Percentiles rank a stretch among this genome's conserved stretches.
Conservation (phyloP, 2,888 invertebrate species). For the Conchocele bisecta region DNA sequence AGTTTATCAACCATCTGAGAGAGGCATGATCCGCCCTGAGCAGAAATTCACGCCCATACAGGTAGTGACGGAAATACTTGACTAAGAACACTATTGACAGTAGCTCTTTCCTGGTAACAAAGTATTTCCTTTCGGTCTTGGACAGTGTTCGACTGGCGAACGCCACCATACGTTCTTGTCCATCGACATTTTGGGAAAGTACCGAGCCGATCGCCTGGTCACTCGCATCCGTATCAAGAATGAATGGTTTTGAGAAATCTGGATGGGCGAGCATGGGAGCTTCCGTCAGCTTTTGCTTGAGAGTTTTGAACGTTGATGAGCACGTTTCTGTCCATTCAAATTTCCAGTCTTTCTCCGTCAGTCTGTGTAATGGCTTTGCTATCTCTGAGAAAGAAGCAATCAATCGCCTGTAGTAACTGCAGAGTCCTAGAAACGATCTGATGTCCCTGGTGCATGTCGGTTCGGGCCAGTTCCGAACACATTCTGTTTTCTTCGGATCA, state of each 20-base stretch:
- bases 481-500: constrained; percentile 17
- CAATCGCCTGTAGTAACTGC: constrained; percentile 44
- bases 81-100: too few species aligned
- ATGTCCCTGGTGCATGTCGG: constrained; percentile 27
- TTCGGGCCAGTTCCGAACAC: constrained; percentile 20
- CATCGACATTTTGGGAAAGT: constrained; percentile 8
- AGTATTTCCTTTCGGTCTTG: constrained; percentile 14
- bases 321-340: constrained; percentile 22
- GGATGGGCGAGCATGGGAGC: constrained; percentile 13
- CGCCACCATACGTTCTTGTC: constrained; percentile 14
- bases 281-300: constrained; percentile 4
- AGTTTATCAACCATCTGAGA: constrained; percentile 47
- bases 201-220: constrained; percentile 27
- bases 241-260: constrained; percentile 5
- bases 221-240: constrained; percentile 40
- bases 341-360: constrained; percentile 21
- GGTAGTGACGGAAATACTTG: constrained; percentile 56
- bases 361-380: constrained; percentile 37
- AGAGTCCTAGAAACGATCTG: constrained; percentile 44
- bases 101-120: constrained; percentile 6
- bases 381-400: constrained; percentile 31
- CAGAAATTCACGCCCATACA: constrained; percentile 45
- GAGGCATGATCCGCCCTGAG: constrained; percentile 61
- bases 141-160: constrained; percentile 25
- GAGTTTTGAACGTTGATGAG: constrained; percentile 5